phyloP scores from a whole-genome alignment of 2,888 invertebrate genomes.

The Amiota communis region DNA sequence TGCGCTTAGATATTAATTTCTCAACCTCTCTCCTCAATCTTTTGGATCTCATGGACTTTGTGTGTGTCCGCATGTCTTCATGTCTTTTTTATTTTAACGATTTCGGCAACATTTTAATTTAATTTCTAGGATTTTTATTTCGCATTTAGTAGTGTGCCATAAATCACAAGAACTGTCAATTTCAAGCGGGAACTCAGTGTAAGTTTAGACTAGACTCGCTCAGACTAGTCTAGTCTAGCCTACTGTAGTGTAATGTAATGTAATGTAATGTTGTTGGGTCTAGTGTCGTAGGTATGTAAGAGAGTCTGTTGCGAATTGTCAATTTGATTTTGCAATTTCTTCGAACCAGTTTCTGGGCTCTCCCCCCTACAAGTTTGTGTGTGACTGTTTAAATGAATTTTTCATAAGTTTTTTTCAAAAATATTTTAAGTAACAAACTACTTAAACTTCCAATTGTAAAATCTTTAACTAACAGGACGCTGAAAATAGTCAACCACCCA shows the following conservation, averaged over 20 bases:
- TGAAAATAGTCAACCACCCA: too few relatives aligned
- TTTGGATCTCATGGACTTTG: too few relatives aligned
- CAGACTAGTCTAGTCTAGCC: too few relatives aligned
- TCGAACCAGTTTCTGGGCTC: conserved; percentile 48
- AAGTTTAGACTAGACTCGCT: background rate
- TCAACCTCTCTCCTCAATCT: too few relatives aligned
- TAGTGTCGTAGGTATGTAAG: background rate
- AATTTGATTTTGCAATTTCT: conserved; percentile 48
- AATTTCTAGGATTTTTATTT: conserved; percentile 29
- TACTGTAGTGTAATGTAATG: background rate
- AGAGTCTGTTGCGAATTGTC: background rate
- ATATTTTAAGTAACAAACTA: too few relatives aligned
- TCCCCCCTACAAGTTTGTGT: conserved; percentile 13
- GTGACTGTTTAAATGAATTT: too few relatives aligned
- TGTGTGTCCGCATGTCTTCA: background rate
- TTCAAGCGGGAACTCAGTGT: background rate
- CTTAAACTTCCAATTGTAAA: too few relatives aligned
- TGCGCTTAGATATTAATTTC: conserved; percentile 19
- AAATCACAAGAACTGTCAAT: conserved; percentile 28
- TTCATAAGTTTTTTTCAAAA: too few relatives aligned
- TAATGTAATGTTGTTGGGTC: background rate
- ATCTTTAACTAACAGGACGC: too few relatives aligned
- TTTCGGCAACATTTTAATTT: conserved; percentile 56
- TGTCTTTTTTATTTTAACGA: background rate
- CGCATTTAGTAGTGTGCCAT: conserved; percentile 18